These are phyloP conservation scores for Nothocercus julius DNA, from an alignment of 2,113 vertebrate species.

Conservation along the genomic window DNA sequence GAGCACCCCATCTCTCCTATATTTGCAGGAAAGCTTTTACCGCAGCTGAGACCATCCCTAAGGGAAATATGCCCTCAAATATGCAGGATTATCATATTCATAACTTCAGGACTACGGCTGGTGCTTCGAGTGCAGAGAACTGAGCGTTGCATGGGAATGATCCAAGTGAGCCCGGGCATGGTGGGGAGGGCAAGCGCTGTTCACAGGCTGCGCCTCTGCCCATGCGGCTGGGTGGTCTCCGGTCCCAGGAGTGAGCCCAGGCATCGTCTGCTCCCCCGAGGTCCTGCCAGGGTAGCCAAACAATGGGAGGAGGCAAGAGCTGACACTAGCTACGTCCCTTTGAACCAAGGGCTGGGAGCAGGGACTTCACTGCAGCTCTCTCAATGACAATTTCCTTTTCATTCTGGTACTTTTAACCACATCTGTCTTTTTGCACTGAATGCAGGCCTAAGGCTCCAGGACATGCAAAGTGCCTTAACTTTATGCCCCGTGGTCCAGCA, in stretches of 20 bases:
- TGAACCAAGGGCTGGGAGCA: neutral
- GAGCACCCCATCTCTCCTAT: neutral
- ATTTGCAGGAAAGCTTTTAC: slow-evolving; percentile 17
- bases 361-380: neutral
- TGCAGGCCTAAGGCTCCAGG: neutral
- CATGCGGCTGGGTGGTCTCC: neutral
- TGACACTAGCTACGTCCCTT: neutral
- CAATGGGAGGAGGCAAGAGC: neutral
- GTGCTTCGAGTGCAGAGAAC: neutral
- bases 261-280: neutral
- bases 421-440: neutral
- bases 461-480: neutral
- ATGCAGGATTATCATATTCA: accelerated
- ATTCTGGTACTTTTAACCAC: neutral
- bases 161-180: accelerated
- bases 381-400: neutral
- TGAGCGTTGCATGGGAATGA: accelerated
- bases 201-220: neutral
- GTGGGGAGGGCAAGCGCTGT: neutral
- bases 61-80: neutral
- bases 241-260: neutral
- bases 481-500: neutral
- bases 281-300: neutral
- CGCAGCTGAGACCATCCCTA: neutral
- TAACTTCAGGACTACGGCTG: accelerated